Base-by-base conservation (phyloP, 2,888 invertebrate genomes). In the Metopia argyrocephala region DNA sequence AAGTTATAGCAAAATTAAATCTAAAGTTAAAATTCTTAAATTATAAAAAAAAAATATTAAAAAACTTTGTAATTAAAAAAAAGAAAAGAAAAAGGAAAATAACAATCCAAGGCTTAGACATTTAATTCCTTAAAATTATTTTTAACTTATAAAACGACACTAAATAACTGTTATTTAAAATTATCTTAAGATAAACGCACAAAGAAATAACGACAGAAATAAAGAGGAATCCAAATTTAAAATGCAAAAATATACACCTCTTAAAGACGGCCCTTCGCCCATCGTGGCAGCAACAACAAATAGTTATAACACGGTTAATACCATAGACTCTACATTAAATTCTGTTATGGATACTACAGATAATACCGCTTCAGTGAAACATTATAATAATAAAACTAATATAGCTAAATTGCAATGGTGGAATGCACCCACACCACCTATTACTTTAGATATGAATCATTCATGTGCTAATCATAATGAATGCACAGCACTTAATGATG, bases 381-480 rank as follows among this genome's bases (percentile, higher is more conserved):
- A 78, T 20, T 86, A 85, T 50, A 86, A 82, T 5, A 86, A 85
- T 12, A 88, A 87, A 76, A 87, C 84, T 18, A 88, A 87, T 78
- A 54, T 84, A 3, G 82, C 87, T 1, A 88, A 88, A 82, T 81
- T 88, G 3, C 86, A 86, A 62, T 88, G 88, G 88, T 88, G 88
- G 88, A 83, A 88, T 76, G 85, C 88, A 3, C 84, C 87, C 3
- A 76, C 83, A 54, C 78, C 82, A 2, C 71, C 59, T 5, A 48
- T 81, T 6, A 84, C 75, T 15, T 20, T 78, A 15, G 59, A 80
- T 52, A 23, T 38, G 27, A 65, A 31, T 27, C 61, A 25, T 5
- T 2, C 65, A 61, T 38, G 54, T 31, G 21, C 62, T 38, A 56
- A 76, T 48, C 54, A 38, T 6, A 25, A 15, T 21, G 65, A 61